phyloP scores from a whole-genome alignment of 2,113 vertebrate genomes.

The Crotalus tigris region DNA sequence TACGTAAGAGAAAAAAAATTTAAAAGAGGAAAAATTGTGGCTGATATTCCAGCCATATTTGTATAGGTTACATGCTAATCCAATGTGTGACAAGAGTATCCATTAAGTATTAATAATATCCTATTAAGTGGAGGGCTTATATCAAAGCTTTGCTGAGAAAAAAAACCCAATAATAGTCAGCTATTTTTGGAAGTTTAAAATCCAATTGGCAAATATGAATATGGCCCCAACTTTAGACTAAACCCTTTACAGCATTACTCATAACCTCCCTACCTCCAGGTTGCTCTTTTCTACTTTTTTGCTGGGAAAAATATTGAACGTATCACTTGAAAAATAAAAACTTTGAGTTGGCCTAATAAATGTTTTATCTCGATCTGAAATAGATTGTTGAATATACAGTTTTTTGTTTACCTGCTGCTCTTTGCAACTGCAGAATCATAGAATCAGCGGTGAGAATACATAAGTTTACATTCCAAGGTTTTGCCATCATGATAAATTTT shows the following conservation, averaged over 20 bases:
- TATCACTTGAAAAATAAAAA: not conserved
- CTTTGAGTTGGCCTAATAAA: not conserved
- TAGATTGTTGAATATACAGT: not conserved
- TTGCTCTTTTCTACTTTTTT: not conserved
- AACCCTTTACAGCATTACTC: not conserved
- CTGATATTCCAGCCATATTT: not conserved
- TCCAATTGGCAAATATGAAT: not conserved
- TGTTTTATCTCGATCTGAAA: not conserved
- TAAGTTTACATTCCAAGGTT: too few relatives aligned
- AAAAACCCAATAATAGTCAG: not conserved
- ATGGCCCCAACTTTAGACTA: not conserved
- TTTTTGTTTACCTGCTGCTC: not conserved
- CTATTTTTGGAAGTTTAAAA: not conserved
- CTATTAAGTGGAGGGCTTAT: not conserved
- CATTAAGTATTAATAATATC: not conserved
- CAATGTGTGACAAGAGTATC: not conserved
- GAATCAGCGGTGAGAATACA: too few relatives aligned
- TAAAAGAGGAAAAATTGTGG: not conserved
- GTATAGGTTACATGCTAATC: not conserved
- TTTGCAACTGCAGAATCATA: too few relatives aligned
- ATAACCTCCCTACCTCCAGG: not conserved
- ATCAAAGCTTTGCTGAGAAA: not conserved
- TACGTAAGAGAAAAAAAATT: not conserved
- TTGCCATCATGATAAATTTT: too few relatives aligned
- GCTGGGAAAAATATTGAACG: not conserved